Conservation (phyloP, 2,113 vertebrate species). For the Beaufortia kweichowensis region DNA sequence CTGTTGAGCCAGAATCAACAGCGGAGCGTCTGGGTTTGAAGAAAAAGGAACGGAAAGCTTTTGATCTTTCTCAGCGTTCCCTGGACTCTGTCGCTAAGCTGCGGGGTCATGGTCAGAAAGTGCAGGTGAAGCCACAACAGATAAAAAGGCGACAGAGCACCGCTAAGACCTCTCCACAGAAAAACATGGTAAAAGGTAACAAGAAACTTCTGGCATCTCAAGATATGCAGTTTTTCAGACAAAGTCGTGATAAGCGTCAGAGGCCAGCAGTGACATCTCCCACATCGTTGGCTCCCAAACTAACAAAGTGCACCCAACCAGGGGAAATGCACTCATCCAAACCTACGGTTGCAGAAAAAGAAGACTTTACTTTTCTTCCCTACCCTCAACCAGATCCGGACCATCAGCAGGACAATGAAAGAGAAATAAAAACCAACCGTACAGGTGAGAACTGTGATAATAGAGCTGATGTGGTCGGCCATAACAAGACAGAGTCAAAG, state of each 20-base stretch:
- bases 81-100: conserved; percentile 64
- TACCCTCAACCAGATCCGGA: conserved; percentile 39
- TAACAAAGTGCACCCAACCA: background rate
- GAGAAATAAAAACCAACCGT: background rate
- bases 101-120: conserved; percentile 72
- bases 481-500: background rate
- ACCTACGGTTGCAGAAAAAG: background rate
- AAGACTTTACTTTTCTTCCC: conserved; percentile 10
- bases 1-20: conserved; percentile 64
- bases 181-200: conserved; percentile 58
- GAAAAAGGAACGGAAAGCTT: conserved; percentile 74
- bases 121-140: conserved; percentile 59
- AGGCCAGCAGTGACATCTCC: background rate
- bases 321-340: background rate
- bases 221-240: conserved; percentile 70
- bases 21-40: conserved; percentile 79
- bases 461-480: background rate
- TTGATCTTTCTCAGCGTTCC: conserved; percentile 77
- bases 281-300: background rate
- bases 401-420: conserved; percentile 6
- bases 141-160: background rate
- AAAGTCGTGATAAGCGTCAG: conserved; percentile 52
- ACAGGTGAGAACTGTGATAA: background rate
- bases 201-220: conserved; percentile 73
- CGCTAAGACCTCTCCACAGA: conserved; percentile 62